Conservation (phyloP, 2,888 invertebrate species). For the Apamea crenata region DNA sequence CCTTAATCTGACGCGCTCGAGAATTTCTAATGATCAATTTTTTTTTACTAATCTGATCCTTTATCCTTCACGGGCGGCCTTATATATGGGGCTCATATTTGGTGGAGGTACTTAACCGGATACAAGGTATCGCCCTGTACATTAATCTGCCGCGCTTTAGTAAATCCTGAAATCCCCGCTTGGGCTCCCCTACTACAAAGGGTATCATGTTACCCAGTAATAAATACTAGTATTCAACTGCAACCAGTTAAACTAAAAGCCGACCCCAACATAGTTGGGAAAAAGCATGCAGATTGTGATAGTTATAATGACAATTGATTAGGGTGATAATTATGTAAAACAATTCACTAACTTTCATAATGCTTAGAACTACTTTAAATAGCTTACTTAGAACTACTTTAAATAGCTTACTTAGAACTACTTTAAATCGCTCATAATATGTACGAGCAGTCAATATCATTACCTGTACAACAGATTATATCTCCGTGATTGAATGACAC, state of each 20-base stretch:
- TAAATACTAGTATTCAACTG: too few species aligned
- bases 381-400: background rate
- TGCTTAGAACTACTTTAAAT: background rate
- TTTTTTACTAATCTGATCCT: too few species aligned
- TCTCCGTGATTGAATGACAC: conserved; percentile 60
- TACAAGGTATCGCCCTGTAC: too few species aligned
- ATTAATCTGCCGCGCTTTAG: too few species aligned
- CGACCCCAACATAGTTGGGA: background rate
- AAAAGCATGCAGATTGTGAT: background rate
- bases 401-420: background rate
- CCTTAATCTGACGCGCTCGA: too few species aligned
- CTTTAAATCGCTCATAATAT: conserved; percentile 2
- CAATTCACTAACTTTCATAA: background rate
- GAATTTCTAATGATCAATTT: too few species aligned
- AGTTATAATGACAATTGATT: background rate
- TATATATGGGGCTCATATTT: too few species aligned
- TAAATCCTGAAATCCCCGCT: too few species aligned
- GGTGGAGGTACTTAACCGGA: too few species aligned
- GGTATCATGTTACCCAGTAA: too few species aligned
- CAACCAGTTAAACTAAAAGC: background rate
- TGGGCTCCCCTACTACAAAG: too few species aligned
- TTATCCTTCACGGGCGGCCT: too few species aligned
- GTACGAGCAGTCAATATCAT: conserved; percentile 11
- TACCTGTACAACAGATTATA: conserved; percentile 44
- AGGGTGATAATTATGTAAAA: background rate